Evolutionary conservation across 1,140 invertebrate genomes (phyloP).

Genomic region (Phortica variegata): DNA sequence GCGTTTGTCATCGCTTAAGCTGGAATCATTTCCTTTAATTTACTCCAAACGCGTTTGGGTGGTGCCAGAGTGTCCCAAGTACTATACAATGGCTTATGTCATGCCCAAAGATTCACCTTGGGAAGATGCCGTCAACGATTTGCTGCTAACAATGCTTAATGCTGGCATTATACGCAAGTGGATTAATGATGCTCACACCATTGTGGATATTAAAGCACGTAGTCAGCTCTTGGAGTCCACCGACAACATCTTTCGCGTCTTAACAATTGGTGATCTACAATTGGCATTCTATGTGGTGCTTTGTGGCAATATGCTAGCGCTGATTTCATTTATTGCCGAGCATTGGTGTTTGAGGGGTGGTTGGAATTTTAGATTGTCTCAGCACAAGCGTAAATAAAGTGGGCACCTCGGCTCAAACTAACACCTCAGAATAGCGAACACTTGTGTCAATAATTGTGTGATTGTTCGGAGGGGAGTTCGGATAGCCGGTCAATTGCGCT

Average conservation of each 20-base stretch:
- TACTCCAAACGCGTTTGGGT: conserved; percentile 33
- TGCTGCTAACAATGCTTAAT: conserved; percentile 34
- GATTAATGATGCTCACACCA: conserved; percentile 28
- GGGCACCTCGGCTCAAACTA: no score
- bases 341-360: no score
- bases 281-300: conserved; percentile 41
- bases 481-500: no score
- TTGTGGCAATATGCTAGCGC: conserved; percentile 5
- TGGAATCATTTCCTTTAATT: conserved; percentile 36
- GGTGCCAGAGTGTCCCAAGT: conserved; percentile 52
- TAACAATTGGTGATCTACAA: conserved; percentile 44
- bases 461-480: no score
- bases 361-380: no score
- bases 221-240: conserved; percentile 4
- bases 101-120: conserved; percentile 43
- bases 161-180: conserved; percentile 44
- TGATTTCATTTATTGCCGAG: conserved; percentile 1
- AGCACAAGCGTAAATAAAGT: no score
- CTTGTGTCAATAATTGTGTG: no score
- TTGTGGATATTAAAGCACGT: conserved; percentile 5
- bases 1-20: no score
- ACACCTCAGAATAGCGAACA: no score
- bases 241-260: conserved; percentile 21
- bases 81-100: conserved; percentile 52
- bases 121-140: conserved; percentile 38